Percentiles rank a stretch among this genome's conserved stretches.
Evolutionary conservation across 2,888 invertebrate species (phyloP).

Genomic region (Cheilosia impressa): DNA sequence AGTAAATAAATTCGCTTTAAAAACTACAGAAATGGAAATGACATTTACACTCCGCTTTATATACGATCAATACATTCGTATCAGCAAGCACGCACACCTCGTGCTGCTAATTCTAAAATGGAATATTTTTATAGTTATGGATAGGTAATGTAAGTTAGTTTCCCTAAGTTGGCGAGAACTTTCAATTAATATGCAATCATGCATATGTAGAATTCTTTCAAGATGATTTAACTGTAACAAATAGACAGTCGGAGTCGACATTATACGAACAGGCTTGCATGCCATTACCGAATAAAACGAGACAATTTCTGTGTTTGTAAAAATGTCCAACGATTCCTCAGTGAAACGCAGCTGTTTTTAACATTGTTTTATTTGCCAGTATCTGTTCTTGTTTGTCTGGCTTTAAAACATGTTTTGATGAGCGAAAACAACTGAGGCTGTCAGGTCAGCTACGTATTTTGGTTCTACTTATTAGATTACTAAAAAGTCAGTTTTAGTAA

Average conservation of each 20-base stretch:
- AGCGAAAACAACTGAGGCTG: too few relatives aligned
- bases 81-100: not conserved
- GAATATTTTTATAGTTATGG: slow-evolving; percentile 7
- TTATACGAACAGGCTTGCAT: too few relatives aligned
- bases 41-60: slow-evolving; percentile 24
- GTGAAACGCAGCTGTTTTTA: too few relatives aligned
- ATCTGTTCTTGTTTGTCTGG: not conserved
- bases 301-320: too few relatives aligned
- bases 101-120: slow-evolving; percentile 26
- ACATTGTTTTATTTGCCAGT: not conserved
- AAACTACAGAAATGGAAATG: slow-evolving; percentile 31
- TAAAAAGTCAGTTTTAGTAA: too few relatives aligned
- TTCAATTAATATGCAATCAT: not conserved
- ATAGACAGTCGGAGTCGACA: too few relatives aligned
- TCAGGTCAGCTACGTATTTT: too few relatives aligned
- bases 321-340: too few relatives aligned
- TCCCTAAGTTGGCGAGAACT: not conserved
- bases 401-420: too few relatives aligned
- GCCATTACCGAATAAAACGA: too few relatives aligned
- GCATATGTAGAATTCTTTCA: not conserved
- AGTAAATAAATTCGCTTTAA: slow-evolving; percentile 1
- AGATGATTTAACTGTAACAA: not conserved
- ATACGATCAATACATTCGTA: slow-evolving; percentile 27
- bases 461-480: too few relatives aligned
- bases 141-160: not conserved